Base-by-base conservation (phyloP, 2,797 vertebrate species). In the Megalops cyprinoides region DNA sequence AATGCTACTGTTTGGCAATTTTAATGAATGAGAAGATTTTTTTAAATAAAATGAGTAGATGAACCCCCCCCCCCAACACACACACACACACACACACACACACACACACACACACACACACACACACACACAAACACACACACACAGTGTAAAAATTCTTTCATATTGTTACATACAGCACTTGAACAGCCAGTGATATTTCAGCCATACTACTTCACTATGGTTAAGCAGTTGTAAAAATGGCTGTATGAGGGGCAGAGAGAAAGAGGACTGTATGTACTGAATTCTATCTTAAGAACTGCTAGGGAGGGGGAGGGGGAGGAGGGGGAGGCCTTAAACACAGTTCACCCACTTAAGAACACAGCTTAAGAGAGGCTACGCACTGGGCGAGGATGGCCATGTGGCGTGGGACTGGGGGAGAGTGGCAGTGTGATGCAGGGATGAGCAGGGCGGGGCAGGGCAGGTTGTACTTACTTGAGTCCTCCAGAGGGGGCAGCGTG, bases 391-490 rank as follows among this genome's bases (percentile, higher is more conserved):
- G 73, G 53, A 53, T 39, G 69, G 37, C 76, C 56, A 28, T 7
- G 31, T 80, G 79, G 55, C 28, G 1, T 1, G 69, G 31, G 31
- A 77, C 48, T 58, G 86, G 81, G 67, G 81, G 71, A 48, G 81
- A 74, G 34, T 18, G 80, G 79, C 83, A 84, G 80, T 79, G 74
- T 28, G 46, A 44, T 46, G 69, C 46, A 23, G n/a, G 39, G 10
- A 48, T 20, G 37, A 53, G 14, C 15, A 10, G 12, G 77, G 78
- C 75, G 74, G 77, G 84, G 83, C 92, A 95, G 96, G 98, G 98
- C 97, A 98, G 99, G 97, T 97, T 99, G 98, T 98, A 97, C 98
- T 99, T 99, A 99, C 98, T 99, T 99, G 97, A 99, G 98, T 96
- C 98, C 98, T 97, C 98, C 98, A 85, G 97, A 96, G 92, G 98